Evolutionary conservation across 2,888 invertebrate genomes (phyloP), one percentile per base, ranked within the genome.

Genomic region (Plebejus melissa): DNA sequence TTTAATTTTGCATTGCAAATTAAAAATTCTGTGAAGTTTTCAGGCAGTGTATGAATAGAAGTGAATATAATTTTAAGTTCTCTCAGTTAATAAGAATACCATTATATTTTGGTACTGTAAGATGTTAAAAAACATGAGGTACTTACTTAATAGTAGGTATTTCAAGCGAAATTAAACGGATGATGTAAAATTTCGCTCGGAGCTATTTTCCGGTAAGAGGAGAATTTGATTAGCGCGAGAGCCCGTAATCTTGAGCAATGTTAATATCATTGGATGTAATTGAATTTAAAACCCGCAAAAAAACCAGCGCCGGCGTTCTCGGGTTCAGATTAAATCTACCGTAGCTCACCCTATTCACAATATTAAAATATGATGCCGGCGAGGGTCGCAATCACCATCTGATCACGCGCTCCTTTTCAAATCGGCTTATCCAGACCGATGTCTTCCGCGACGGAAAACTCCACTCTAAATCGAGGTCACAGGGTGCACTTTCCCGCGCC

Each of bases 361-460:
- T 91, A 92, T 93, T 91, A 90, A 91, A 91, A 90, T 93, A 92
- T 89, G 90, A 89, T 88, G 90, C 88, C 85, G 80, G 83, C 83
- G 82, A 80, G 81, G 83, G 82, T 86, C 87, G 89, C 91, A 90
- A 91, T 91, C 91, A 90, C 85, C 89, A 87, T 88, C 87, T 87
- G 89, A 91, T 91, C 92, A 91, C 90, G 90, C 88, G 90, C 88
- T 88, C 88, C 90, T 90, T 91, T 75, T 88, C 86, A 90, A 91
- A 91, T 88, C 89, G 87, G 90, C 91, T 92, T 91, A 91, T 89
- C 88, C 85, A 81, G 77, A 77, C 79, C 83, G 83, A 79, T 80
- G 79, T 80, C 78, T 74, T 75, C 76, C 82, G 80, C 77, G 78
- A 82, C 54, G 32, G 72, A 74, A 86, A 85, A 86, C 76, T 82